phyloP scores from a whole-genome alignment of 2,888 invertebrate genomes.

The Agrochola lota region DNA sequence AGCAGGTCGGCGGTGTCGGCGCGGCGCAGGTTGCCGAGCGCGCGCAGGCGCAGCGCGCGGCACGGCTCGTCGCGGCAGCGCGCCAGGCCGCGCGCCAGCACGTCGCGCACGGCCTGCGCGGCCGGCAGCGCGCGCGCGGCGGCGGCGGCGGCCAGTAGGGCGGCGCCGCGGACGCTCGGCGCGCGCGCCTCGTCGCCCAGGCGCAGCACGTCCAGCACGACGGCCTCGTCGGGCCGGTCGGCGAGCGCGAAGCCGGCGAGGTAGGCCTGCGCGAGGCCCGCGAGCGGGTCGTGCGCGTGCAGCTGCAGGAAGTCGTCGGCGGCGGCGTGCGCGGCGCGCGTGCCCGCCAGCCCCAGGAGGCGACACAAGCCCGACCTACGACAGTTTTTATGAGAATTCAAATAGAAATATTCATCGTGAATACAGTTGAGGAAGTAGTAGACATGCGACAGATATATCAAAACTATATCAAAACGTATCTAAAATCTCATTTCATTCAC shows the following conservation, averaged over 20 bases:
- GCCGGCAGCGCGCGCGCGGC: slow-evolving; percentile 63
- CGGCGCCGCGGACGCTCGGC: slow-evolving; percentile 61
- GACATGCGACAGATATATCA: no score
- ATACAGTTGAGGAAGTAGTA: no score
- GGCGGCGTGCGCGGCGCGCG: slow-evolving; percentile 70
- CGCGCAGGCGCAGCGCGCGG: slow-evolving; percentile 69
- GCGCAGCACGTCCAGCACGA: slow-evolving; percentile 66
- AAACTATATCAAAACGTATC: no score
- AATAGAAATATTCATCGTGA: no score
- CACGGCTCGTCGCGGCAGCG: slow-evolving; percentile 72
- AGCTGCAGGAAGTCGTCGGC: slow-evolving; percentile 74
- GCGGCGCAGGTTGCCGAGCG: slow-evolving; percentile 79
- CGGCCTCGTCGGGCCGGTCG: slow-evolving; percentile 63
- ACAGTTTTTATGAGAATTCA: neutral
- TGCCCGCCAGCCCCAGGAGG: slow-evolving; percentile 75
- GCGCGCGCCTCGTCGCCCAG: slow-evolving; percentile 69
- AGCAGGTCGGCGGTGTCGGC: slow-evolving; percentile 72
- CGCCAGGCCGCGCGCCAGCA: slow-evolving; percentile 60
- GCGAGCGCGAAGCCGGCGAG: slow-evolving; percentile 69
- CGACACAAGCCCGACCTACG: slow-evolving; percentile 64
- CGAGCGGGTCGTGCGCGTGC: slow-evolving; percentile 64
- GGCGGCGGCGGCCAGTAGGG: slow-evolving; percentile 69
- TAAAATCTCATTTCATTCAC: no score
- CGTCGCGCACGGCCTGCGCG: slow-evolving; percentile 46
- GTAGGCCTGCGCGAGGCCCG: slow-evolving; percentile 63